Conservation (phyloP, 1,140 invertebrate species). For the Patella vulgata region DNA sequence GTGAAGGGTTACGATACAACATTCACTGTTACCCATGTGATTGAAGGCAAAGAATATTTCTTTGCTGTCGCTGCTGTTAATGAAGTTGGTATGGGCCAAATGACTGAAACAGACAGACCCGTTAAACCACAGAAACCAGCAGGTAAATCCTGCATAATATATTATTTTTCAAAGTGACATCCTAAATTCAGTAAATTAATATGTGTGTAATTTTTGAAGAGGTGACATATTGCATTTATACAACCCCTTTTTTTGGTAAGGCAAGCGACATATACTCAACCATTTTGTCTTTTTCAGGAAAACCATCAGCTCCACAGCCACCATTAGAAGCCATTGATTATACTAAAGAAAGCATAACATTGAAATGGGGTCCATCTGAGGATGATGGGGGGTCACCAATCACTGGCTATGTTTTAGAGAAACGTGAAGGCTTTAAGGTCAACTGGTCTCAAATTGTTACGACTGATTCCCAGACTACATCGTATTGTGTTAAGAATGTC, state of each 20-base stretch:
- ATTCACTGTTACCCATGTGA: constrained; percentile 84
- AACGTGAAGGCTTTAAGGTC: constrained; percentile 55
- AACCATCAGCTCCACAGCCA: constrained; percentile 88
- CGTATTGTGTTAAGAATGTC: constrained; percentile 78
- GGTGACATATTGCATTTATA: no score
- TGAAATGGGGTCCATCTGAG: constrained; percentile 82
- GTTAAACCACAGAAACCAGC: constrained; percentile 73
- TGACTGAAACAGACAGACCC: constrained; percentile 70
- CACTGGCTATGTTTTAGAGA: constrained; percentile 54
- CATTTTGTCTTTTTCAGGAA: constrained; percentile 37
- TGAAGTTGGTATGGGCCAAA: constrained; percentile 88
- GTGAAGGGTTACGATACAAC: constrained; percentile 85
- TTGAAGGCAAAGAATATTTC: constrained; percentile 88
- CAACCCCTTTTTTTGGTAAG: no score
- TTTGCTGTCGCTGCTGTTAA: constrained; percentile 95
- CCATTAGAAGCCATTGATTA: constrained; percentile 77
- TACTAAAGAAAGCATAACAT: constrained; percentile 73
- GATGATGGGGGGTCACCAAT: constrained; percentile 72
- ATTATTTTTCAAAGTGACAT: neutral
- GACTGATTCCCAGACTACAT: constrained; percentile 27
- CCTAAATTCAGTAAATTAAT: no score
- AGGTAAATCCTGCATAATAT: constrained; percentile 28
- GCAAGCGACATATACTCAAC: no score
- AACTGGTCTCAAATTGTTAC: constrained; percentile 38
- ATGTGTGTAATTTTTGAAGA: no score